A percentile compares a stretch with the other conserved stretches of the same genome.
Conservation (phyloP, 1,140 invertebrate genomes). For the Drosophila bipectinata region DNA sequence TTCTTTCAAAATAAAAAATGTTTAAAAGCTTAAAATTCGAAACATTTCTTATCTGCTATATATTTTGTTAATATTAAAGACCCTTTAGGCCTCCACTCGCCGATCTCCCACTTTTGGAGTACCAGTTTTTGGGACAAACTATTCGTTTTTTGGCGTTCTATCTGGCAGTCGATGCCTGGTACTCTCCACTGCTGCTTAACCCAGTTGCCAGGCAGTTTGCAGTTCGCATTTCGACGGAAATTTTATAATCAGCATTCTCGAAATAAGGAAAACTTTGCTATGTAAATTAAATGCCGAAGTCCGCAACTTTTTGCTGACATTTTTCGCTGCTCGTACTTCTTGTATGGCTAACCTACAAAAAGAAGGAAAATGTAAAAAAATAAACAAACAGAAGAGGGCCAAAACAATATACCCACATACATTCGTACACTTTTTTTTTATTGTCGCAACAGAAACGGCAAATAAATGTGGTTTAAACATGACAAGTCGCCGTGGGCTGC, state of each 20-base stretch:
- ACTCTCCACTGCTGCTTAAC: slow-evolving; percentile 53
- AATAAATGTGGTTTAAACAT: slow-evolving; percentile 82
- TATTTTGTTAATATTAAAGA: slow-evolving; percentile 24
- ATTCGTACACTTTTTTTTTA: slow-evolving; percentile 61
- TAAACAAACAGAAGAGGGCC: slow-evolving; percentile 8
- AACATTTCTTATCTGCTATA: neutral
- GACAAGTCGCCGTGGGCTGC: slow-evolving; percentile 70
- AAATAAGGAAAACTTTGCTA: slow-evolving; percentile 75
- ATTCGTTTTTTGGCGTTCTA: slow-evolving; percentile 41
- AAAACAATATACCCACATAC: slow-evolving; percentile 28
- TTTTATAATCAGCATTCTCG: slow-evolving; percentile 73
- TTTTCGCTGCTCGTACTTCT: slow-evolving; percentile 23
- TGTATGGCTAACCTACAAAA: slow-evolving; percentile 32
- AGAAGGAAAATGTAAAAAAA: slow-evolving; percentile 11
- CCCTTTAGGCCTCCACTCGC: slow-evolving; percentile 30
- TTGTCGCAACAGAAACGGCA: slow-evolving; percentile 49
- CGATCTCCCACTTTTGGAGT: slow-evolving; percentile 4
- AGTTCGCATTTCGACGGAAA: slow-evolving; percentile 44
- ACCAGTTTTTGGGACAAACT: slow-evolving; percentile 17
- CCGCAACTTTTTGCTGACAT: slow-evolving; percentile 68
- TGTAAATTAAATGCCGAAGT: slow-evolving; percentile 78
- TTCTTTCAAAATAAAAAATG: too few species aligned
- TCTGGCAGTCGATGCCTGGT: slow-evolving; percentile 53
- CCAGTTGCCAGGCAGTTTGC: slow-evolving; percentile 55
- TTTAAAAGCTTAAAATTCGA: neutral